Percentiles rank a stretch among this genome's conserved stretches.
These are phyloP conservation scores for Halictus rubicundus DNA, from an alignment of 1,140 invertebrate species.

Conservation along the genomic window DNA sequence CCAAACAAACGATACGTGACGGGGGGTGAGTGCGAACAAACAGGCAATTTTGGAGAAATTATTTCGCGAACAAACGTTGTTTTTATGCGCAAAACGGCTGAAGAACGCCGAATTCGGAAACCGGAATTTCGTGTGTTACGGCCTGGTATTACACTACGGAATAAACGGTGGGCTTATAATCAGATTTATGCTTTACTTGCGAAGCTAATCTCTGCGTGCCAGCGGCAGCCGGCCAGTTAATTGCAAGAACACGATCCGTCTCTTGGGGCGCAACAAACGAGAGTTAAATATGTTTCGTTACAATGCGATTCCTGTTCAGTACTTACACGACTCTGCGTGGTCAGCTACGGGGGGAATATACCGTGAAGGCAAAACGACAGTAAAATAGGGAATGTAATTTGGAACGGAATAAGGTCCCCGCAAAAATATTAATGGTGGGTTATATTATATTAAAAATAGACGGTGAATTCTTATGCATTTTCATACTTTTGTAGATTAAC, in stretches of 20 bases:
- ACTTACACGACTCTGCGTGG: not conserved
- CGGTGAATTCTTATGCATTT: too few relatives aligned
- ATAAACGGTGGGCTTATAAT: slow-evolving; percentile 11
- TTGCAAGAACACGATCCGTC: slow-evolving; percentile 34
- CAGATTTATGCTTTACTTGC: slow-evolving; percentile 23
- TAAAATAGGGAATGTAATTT: not conserved
- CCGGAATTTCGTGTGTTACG: not conserved
- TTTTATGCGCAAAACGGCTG: too few relatives aligned
- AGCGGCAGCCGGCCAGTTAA: slow-evolving; percentile 28
- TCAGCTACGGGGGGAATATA: not conserved
- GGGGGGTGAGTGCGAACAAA: too few relatives aligned
- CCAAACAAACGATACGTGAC: too few relatives aligned
- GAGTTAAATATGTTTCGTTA: slow-evolving; percentile 46
- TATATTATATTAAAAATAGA: not conserved
- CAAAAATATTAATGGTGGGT: too few relatives aligned
- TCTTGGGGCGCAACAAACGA: not conserved
- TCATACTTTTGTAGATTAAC: too few relatives aligned
- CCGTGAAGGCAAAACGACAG: not conserved
- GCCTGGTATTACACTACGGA: not conserved
- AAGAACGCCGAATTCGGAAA: not conserved
- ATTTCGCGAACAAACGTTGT: too few relatives aligned
- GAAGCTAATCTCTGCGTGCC: slow-evolving; percentile 29
- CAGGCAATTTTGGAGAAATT: too few relatives aligned
- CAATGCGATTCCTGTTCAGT: slow-evolving; percentile 3
- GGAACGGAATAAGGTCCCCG: not conserved